Evolutionary conservation across 2,113 vertebrate genomes (phyloP).

Genomic region (Mormyrus iriodes): DNA sequence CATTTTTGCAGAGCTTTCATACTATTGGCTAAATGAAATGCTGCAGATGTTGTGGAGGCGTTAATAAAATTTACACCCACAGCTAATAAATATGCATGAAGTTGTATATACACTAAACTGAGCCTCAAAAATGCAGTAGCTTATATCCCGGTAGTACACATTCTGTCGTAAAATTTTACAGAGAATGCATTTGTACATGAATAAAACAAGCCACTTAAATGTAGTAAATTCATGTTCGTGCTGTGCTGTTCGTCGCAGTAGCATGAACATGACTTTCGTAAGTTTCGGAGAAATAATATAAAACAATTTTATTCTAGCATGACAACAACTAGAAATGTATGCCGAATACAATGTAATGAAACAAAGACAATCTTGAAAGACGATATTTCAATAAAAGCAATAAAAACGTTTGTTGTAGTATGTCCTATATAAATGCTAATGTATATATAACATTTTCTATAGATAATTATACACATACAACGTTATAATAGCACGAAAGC

Average conservation of each 20-base stretch:
- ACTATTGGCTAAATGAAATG: slow-evolving; percentile 20
- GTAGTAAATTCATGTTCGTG: not conserved
- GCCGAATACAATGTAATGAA: not conserved
- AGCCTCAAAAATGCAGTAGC: slow-evolving; percentile 45
- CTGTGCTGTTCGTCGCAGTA: not conserved
- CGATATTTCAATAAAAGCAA: not conserved
- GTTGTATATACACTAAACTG: not conserved
- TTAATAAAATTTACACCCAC: slow-evolving; percentile 15
- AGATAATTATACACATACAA: not conserved
- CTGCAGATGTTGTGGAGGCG: not conserved
- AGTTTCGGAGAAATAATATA: not conserved
- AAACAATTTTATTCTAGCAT: not conserved
- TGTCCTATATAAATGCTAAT: not conserved
- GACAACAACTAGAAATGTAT: not conserved
- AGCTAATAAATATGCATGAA: slow-evolving; percentile 39
- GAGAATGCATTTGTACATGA: slow-evolving; percentile 66
- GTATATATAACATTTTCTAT: not conserved
- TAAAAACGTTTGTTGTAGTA: not conserved
- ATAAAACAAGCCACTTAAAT: not conserved
- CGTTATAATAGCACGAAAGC: not conserved
- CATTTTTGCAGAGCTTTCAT: not conserved
- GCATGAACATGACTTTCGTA: not conserved
- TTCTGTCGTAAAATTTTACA: slow-evolving; percentile 72
- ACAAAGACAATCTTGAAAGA: not conserved
- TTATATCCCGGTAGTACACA: slow-evolving; percentile 79